Percentiles rank a stretch among this genome's conserved stretches.
Conservation (phyloP, 2,797 vertebrate species). For the Morelia viridis region DNA sequence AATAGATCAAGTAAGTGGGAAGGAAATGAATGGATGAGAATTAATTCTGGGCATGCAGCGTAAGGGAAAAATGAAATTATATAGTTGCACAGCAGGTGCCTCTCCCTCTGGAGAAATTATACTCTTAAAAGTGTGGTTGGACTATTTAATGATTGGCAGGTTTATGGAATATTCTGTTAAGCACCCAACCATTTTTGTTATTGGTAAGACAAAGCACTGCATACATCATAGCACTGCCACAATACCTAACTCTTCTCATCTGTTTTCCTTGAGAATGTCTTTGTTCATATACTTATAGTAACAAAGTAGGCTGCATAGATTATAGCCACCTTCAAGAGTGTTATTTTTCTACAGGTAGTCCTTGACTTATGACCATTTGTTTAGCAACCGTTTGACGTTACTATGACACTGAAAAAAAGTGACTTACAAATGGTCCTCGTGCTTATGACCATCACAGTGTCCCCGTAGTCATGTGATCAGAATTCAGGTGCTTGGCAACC, state of each 20-base stretch:
- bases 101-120: constrained; percentile 35
- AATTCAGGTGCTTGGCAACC: too few species aligned
- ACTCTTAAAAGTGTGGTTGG: constrained; percentile 36
- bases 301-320: neutral
- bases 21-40: constrained; percentile 33
- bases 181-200: constrained; percentile 31
- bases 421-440: too few species aligned
- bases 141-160: constrained; percentile 40
- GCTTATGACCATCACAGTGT: too few species aligned
- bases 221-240: constrained; percentile 12
- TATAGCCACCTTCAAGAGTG: neutral
- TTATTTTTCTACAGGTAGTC: neutral
- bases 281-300: neutral
- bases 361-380: too few species aligned
- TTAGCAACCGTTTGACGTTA: too few species aligned
- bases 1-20: constrained; percentile 35
- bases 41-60: constrained; percentile 36
- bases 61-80: constrained; percentile 41
- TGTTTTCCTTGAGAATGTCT: constrained; percentile 1
- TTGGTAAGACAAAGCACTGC: constrained; percentile 18
- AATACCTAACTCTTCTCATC: neutral
- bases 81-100: constrained; percentile 31
- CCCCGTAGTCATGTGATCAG: too few species aligned
- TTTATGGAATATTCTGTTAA: constrained; percentile 42
- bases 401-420: too few species aligned